Percentiles rank a stretch among this genome's conserved stretches.
These are phyloP conservation scores for Cnemophilus loriae DNA, from an alignment of 2,113 vertebrate genomes.

Conservation along the genomic window DNA sequence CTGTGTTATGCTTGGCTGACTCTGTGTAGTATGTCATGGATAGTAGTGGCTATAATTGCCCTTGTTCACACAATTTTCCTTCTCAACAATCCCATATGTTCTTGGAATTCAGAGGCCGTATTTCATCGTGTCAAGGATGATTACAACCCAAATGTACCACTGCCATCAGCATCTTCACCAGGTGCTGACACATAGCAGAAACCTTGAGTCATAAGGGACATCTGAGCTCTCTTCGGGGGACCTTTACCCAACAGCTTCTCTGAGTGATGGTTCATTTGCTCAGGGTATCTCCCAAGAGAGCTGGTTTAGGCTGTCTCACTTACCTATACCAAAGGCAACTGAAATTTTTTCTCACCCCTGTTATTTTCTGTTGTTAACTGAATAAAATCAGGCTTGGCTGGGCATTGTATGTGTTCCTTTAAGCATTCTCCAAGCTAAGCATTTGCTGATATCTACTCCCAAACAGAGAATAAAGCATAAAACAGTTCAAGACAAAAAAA, in stretches of 20 bases:
- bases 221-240: background rate
- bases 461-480: background rate
- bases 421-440: background rate
- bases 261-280: background rate
- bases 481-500: background rate
- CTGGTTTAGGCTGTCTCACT: background rate
- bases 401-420: background rate
- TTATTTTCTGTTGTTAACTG: background rate
- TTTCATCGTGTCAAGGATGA: slow-evolving; percentile 54
- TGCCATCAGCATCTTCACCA: background rate
- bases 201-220: background rate
- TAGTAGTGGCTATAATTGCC: slow-evolving; percentile 58
- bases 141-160: background rate
- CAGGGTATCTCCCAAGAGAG: background rate
- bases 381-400: background rate
- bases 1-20: slow-evolving; percentile 9
- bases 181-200: background rate
- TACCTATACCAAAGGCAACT: background rate
- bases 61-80: slow-evolving; percentile 62
- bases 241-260: background rate
- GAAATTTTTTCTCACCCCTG: background rate
- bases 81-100: slow-evolving; percentile 56
- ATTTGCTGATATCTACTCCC: background rate
- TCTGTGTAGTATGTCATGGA: background rate
- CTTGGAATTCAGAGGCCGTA: slow-evolving; percentile 11